Conservation (phyloP, 2,113 vertebrate genomes). For the Caloenas nicobarica region DNA sequence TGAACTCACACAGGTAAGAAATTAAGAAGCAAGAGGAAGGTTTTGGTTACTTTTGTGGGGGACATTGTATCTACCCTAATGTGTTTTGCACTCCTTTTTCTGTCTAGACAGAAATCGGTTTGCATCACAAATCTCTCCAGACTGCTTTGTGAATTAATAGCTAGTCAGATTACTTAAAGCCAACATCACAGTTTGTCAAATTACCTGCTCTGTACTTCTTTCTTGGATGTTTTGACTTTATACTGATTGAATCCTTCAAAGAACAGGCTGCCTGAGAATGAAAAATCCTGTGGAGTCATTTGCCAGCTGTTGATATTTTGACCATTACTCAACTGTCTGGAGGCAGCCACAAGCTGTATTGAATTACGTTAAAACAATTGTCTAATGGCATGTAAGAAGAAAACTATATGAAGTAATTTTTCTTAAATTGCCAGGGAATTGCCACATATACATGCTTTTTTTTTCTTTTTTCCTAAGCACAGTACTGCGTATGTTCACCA, state of each 20-base stretch:
- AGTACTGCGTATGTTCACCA: neutral
- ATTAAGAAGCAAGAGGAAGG: conserved; percentile 15
- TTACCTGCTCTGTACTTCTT: conserved; percentile 68
- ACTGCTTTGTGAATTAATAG: conserved; percentile 76
- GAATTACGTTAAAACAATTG: conserved; percentile 64
- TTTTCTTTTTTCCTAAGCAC: neutral
- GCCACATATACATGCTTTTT: neutral
- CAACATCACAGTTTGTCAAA: conserved; percentile 72
- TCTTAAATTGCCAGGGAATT: conserved; percentile 34
- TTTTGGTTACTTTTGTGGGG: conserved; percentile 34
- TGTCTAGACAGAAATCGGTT: conserved; percentile 81
- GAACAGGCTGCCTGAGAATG: conserved; percentile 26
- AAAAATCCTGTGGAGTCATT: conserved; percentile 52
- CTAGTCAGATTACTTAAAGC: conserved; percentile 71
- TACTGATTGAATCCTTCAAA: conserved; percentile 72
- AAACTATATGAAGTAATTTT: conserved; percentile 55
- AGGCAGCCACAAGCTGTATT: conserved; percentile 72
- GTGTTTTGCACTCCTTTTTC: conserved; percentile 76
- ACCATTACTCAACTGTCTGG: conserved; percentile 78
- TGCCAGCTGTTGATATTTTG: conserved; percentile 75
- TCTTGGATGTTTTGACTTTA: conserved; percentile 65
- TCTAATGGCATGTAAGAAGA: conserved; percentile 57
- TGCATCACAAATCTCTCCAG: conserved; percentile 73
- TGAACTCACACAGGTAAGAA: conserved; percentile 33
- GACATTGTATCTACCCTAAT: conserved; percentile 63